These are phyloP conservation scores for Drosophila pectinifera DNA, from an alignment of 1,140 invertebrate species.

Conservation along the genomic window DNA sequence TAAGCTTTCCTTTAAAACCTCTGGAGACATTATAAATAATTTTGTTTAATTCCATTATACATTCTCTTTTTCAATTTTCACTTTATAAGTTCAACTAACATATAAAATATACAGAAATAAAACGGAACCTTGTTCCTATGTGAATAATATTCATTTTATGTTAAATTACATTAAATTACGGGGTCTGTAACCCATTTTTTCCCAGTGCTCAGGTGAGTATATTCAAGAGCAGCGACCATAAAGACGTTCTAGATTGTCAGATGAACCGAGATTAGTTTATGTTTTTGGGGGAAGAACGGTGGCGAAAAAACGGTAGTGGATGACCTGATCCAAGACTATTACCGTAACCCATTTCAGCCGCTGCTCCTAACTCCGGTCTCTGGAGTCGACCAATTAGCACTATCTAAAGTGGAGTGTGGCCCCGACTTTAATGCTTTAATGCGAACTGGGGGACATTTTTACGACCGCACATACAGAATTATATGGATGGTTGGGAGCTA, in stretches of 20 bases:
- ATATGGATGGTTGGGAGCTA: not conserved
- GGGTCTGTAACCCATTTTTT: not conserved
- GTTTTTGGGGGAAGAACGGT: slow-evolving; percentile 49
- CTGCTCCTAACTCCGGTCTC: slow-evolving; percentile 10
- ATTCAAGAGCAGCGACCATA: slow-evolving; percentile 46
- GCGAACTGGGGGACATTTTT: slow-evolving; percentile 30
- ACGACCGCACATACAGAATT: not conserved
- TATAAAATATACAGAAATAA: not conserved
- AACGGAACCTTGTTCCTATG: not conserved
- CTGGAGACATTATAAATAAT: not conserved
- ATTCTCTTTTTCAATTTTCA: not conserved
- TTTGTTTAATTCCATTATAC: not conserved
- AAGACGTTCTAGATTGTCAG: slow-evolving; percentile 50
- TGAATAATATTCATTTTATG: not conserved
- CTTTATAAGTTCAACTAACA: not conserved
- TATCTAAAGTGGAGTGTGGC: slow-evolving; percentile 10
- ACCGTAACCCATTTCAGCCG: slow-evolving; percentile 23
- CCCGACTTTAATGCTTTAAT: slow-evolving; percentile 14
- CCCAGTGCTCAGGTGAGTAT: slow-evolving; percentile 10
- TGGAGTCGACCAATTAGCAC: slow-evolving; percentile 36
- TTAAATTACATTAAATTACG: not conserved
- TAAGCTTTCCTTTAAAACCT: too few relatives aligned
- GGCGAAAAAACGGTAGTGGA: slow-evolving; percentile 44
- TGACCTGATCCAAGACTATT: slow-evolving; percentile 44
- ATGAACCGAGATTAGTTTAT: slow-evolving; percentile 47